A percentile compares a stretch with the other conserved stretches of the same genome.
Evolutionary conservation across 2,113 vertebrate genomes (phyloP).

Genomic region (Nesospiza acunhae): DNA sequence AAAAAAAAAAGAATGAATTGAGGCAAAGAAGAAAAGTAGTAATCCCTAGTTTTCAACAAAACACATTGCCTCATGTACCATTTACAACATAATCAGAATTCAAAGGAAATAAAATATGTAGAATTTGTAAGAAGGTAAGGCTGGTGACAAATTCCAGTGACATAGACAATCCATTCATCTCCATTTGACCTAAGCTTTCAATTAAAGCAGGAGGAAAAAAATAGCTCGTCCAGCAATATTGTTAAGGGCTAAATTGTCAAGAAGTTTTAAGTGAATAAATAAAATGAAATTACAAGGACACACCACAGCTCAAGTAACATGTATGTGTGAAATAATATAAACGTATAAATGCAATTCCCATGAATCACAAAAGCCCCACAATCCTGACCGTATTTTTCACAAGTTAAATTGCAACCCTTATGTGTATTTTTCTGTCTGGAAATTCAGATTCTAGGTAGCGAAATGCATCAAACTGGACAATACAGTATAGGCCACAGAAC

Average conservation of each 20-base stretch:
- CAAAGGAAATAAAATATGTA: not conserved
- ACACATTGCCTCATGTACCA: not conserved
- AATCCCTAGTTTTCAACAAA: not conserved
- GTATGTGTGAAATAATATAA: not conserved
- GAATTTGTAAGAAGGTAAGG: not conserved
- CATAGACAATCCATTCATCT: not conserved
- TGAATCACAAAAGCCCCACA: not conserved
- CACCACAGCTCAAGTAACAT: not conserved
- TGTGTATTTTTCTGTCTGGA: not conserved
- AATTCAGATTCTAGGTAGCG: not conserved
- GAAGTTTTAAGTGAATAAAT: not conserved
- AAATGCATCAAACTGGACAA: not conserved
- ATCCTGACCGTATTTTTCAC: not conserved
- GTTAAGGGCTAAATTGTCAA: not conserved
- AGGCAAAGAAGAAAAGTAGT: not conserved
- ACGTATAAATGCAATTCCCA: not conserved
- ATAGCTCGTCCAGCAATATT: not conserved
- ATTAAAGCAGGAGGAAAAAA: not conserved
- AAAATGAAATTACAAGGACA: not conserved
- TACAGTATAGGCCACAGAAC: not conserved
- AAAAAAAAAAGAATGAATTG: fast-evolving
- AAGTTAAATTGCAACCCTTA: not conserved
- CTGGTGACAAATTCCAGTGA: not conserved
- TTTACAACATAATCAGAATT: not conserved
- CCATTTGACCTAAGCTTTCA: not conserved